Evolutionary conservation across 2,797 vertebrate genomes (phyloP), one percentile per base, ranked within the genome.

Genomic region (Gila robusta): DNA sequence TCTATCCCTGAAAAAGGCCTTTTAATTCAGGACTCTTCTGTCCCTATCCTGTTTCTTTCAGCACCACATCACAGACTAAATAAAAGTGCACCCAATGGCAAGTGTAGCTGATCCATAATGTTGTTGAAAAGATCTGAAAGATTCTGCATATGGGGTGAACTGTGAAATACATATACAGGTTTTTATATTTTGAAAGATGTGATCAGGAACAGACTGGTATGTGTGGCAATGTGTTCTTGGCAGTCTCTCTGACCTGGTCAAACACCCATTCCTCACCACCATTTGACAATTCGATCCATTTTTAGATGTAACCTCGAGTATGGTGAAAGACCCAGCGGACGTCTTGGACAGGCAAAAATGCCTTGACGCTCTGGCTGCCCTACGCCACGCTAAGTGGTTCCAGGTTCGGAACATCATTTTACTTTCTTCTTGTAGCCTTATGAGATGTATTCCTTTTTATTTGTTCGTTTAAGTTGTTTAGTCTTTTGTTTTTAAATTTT

Each of bases 321-420:
- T 98, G 98, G 98, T 98, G 98, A 98, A 98, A 98, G 98, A 99
- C 96, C 98, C 98, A 98, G 97, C 96, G 97, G 98, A 99, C 97
- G 97, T 98, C 98, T 99, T 99, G 98, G 98, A 99, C 98, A 99
- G 98, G 98, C 98, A 98, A 99, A 99, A 99, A 98, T 99, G 98
- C 97, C 98, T 99, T 98, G 98, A 99, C 97, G 98, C 98, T 99
- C 98, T 99, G 98, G 98, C 98, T 98, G 98, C 98, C 97, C 98
- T 99, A 96, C 98, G 98, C 98, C 98, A 99, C 98, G 98, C 98
- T 98, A 99, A 99, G 98, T 99, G 98, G 98, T 99, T 99, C 97
- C 98, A 99, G 98, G 98, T 99, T 99, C 96, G 98, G 97, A 99
- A 97, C 98, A 99, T 99, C 96, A 99, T 99, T 98, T 99, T 99